Evolutionary conservation across 2,113 vertebrate genomes (phyloP), one percentile per base, ranked within the genome.

Genomic region (Hippoglossus stenolepis): DNA sequence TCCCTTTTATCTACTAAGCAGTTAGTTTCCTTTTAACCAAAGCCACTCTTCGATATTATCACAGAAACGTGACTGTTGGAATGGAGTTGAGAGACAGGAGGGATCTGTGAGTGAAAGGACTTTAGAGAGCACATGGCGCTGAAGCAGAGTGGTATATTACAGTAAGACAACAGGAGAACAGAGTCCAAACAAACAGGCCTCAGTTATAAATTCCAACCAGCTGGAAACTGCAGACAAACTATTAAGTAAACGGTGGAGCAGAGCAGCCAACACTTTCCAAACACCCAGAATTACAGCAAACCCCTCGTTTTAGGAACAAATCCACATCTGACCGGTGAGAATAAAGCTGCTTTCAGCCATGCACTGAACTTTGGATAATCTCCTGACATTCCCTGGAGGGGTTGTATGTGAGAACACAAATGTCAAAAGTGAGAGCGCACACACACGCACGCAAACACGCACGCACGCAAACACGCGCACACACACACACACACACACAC

Each of bases 151-250:
- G 5, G 28, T 59, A 14, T n/a, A 71, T 40, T 21, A 28, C 2
- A 63, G 49, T 31, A 59, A 85, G 74, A 87, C 72, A 53, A 71
- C 60, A 76, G 65, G 45, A 64, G 70, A 77, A 64, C 75, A 43
- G 65, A 80, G 83, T 73, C 76, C 72, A 71, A 89, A 89, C 85
- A 82, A 89, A 85, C 75, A n/a, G 68, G 62, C 59, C 65, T 75
- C 23, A 5, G 76, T 79, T 82, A 81, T 66, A 92, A 92, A 91
- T 91, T 90, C 76, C 77, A 88, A 89, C 70, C 88, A 90, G 85
- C 90, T 93, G 91, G 89, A 94, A 90, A 91, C 75, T 86, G 85
- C 83, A 89, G 84, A 89, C 75, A 18, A 75, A 77, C 79, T 80
- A 89, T 90, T 90, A 87, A 91, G 73, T 75, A 91, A 93, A 91